Conservation (phyloP, 2,888 invertebrate genomes). For the Seira musarum region DNA sequence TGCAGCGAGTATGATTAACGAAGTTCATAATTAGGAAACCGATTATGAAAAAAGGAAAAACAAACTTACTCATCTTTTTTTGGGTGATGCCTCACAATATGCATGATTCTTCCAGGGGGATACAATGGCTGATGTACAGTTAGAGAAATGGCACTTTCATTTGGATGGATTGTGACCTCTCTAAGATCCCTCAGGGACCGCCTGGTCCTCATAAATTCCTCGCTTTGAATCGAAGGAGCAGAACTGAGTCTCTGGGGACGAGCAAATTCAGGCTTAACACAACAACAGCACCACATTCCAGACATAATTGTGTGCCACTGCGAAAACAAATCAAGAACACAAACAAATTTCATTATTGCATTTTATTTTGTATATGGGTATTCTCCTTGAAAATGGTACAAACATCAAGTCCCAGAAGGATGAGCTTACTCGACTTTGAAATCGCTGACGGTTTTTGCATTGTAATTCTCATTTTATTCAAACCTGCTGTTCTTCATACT, state of each 20-base stretch:
- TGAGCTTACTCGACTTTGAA: no score
- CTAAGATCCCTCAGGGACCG: conserved; percentile 66
- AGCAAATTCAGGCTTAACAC: conserved; percentile 67
- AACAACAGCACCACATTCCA: conserved; percentile 81
- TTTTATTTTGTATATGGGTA: no score
- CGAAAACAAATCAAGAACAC: no score
- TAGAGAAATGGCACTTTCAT: conserved; percentile 78
- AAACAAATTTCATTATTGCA: no score
- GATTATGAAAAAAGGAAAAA: background rate
- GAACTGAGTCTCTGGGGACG: conserved; percentile 65
- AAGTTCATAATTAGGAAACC: no score
- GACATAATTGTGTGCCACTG: conserved; percentile 92
- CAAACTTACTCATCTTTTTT: conserved; percentile 82
- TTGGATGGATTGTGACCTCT: conserved; percentile 69
- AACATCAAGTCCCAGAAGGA: no score
- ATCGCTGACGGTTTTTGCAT: no score
- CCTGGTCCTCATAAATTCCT: conserved; percentile 64
- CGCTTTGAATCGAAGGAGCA: conserved; percentile 66
- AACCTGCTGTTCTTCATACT: no score
- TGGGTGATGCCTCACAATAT: conserved; percentile 89
- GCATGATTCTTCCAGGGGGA: conserved; percentile 89
- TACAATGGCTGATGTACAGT: conserved; percentile 86
- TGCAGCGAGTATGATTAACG: no score
- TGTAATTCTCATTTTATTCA: no score
- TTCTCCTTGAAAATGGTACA: no score